Base-by-base conservation (phyloP, 92 coral and sea anemone genomes). In the Epizoanthus ramosus region DNA sequence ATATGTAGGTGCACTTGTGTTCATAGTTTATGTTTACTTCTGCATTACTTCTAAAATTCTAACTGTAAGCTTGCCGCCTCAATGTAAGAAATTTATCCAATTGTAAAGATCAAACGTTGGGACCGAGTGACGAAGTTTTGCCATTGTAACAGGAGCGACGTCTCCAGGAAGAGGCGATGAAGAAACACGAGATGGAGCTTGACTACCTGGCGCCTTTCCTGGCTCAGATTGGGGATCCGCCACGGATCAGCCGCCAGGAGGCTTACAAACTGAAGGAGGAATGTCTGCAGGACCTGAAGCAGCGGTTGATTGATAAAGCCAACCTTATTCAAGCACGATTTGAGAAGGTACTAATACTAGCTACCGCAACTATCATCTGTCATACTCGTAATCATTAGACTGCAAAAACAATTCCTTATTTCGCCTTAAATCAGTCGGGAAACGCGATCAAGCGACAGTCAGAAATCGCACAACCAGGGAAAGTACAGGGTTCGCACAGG, bases 201-300 rank as follows among this genome's bases (percentile, higher is more conserved):
- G 99, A 97, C 74, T 97, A 97, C 80, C 84, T 97, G 60, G 99
- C 99, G 8, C 99, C 99, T 61, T 97, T 97, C 84, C 89, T 97
- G 88, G 99, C 99, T 3, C 99, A 97, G 83, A 97, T 97, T 83
- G 99, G 99, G 39, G 99, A 97, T 74, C 99, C 99, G 6, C 89
- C 97, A 3, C 90, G 87, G 21, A 89, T 97, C 73, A 97, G 91
- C 64, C 85, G 82, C 68, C 88, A 89, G 22, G 95, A 97, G 67
- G 99, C 99, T 8, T 97, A 81, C 85, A 97, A 97, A 76, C 88
- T 97, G 65, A 97, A 97, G 79, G 99, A 97, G 71, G 99, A 97
- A 86, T 97, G 99, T 79, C 90, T 97, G n/a, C 99, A 97, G 67
- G 98, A 97, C 74, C 89, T 97, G 22, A 97, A 97, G 63, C 99